Conservation (phyloP, 2,797 vertebrate species). For the Tarsius wallacei region DNA sequence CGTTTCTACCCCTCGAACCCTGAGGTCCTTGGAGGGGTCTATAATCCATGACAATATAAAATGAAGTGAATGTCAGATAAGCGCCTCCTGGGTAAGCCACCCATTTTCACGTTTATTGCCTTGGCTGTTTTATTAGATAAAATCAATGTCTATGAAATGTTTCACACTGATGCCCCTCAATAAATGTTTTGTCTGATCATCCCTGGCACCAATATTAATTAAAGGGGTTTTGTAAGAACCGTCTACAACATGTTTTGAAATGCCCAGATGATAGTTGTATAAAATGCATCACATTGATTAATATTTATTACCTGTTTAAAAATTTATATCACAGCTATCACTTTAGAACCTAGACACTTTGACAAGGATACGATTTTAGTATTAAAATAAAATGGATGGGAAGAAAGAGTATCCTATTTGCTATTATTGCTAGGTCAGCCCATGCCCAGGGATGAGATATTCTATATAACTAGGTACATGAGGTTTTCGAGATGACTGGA, state of each 20-base stretch:
- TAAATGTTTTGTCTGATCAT: slow-evolving; percentile 73
- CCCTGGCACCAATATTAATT: slow-evolving; percentile 73
- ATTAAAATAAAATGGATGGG: slow-evolving; percentile 12
- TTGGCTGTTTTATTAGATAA: slow-evolving; percentile 65
- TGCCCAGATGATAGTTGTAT: slow-evolving; percentile 57
- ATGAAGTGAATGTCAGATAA: background rate
- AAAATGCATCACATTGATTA: slow-evolving; percentile 68
- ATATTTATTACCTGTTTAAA: slow-evolving; percentile 81
- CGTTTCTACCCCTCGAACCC: background rate
- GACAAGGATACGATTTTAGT: slow-evolving; percentile 46
- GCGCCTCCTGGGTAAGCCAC: slow-evolving; percentile 10
- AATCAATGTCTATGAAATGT: slow-evolving; percentile 62
- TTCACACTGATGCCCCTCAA: slow-evolving; percentile 65
- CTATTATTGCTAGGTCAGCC: background rate
- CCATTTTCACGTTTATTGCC: slow-evolving; percentile 73
- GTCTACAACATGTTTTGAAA: slow-evolving; percentile 73
- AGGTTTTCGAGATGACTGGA: background rate
- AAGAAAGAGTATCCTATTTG: slow-evolving; percentile 19
- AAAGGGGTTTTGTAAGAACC: slow-evolving; percentile 41
- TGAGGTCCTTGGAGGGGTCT: background rate
- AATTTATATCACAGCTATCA: slow-evolving; percentile 68
- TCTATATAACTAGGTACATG: background rate
- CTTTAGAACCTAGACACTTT: slow-evolving; percentile 52
- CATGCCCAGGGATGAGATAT: background rate
- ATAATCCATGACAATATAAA: slow-evolving; percentile 64